Evolutionary conservation across 2,797 vertebrate genomes (phyloP).

Genomic region (Serranus cabrilla): DNA sequence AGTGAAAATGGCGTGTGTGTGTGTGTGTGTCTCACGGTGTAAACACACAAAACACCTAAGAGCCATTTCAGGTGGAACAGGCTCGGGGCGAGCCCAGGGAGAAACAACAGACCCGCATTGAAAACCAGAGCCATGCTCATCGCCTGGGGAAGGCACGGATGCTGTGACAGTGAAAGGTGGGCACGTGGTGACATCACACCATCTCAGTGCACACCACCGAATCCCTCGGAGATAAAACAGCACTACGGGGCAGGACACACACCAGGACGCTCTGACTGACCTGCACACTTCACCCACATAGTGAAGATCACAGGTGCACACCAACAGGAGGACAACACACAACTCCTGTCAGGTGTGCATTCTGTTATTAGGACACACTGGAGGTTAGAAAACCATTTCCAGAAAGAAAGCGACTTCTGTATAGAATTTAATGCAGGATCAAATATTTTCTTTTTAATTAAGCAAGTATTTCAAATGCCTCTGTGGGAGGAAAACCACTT

Average conservation of each 20-base stretch:
- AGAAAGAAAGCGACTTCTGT: neutral
- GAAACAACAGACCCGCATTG: slow-evolving; percentile 23
- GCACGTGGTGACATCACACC: slow-evolving; percentile 39
- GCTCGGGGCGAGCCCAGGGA: slow-evolving; percentile 37
- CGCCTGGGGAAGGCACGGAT: slow-evolving; percentile 8
- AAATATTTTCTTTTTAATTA: neutral
- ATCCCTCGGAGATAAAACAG: slow-evolving; percentile 39
- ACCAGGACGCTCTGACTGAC: slow-evolving; percentile 17
- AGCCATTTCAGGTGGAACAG: slow-evolving; percentile 35
- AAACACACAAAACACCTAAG: slow-evolving; percentile 20
- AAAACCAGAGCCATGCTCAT: slow-evolving; percentile 39
- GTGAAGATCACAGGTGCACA: neutral
- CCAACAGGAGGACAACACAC: slow-evolving; percentile 7
- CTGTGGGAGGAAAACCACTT: neutral
- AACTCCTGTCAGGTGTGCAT: neutral
- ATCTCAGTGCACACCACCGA: slow-evolving; percentile 21
- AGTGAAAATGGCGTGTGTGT: slow-evolving; percentile 34
- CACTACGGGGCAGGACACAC: slow-evolving; percentile 27
- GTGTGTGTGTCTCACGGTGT: slow-evolving; percentile 3
- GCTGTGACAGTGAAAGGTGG: slow-evolving; percentile 45
- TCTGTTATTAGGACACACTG: neutral
- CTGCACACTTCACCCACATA: slow-evolving; percentile 3
- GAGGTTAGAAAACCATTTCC: neutral
- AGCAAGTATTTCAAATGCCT: neutral
- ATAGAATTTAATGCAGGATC: neutral